These are phyloP conservation scores for Cichlasoma orientale DNA, from an alignment of 2,797 vertebrate species.

Conservation along the genomic window DNA sequence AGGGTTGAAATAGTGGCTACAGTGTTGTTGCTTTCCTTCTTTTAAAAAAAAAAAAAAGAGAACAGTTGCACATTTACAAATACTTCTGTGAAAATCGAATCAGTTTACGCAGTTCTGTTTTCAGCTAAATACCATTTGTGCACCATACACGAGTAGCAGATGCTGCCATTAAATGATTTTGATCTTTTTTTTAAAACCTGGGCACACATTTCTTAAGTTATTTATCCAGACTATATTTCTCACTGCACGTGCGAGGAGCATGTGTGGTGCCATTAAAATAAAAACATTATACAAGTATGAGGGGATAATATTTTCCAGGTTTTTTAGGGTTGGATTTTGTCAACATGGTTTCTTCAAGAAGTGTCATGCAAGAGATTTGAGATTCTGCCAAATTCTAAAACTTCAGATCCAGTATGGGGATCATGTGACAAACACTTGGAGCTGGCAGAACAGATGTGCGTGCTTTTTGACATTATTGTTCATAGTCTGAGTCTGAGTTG, in stretches of 20 bases:
- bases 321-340: not conserved
- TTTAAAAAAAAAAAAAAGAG: no score
- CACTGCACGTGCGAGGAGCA: not conserved
- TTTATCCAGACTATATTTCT: not conserved
- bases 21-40: not conserved
- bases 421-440: not conserved
- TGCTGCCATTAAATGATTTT: not conserved
- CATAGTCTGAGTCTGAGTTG: not conserved
- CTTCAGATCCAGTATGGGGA: not conserved
- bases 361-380: not conserved
- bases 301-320: slow-evolving; percentile 6
- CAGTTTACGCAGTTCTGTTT: not conserved
- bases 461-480: not conserved
- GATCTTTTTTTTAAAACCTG: not conserved
- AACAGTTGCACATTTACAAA: not conserved
- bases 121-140: not conserved
- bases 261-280: not conserved
- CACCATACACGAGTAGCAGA: not conserved
- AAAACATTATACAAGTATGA: not conserved
- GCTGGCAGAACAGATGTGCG: not conserved
- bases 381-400: not conserved
- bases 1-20: not conserved
- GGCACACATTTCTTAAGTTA: not conserved
- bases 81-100: not conserved
- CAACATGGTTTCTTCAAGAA: not conserved